These are phyloP conservation scores for Vanessa tameamea DNA, from an alignment of 1,140 invertebrate genomes.

Conservation along the genomic window DNA sequence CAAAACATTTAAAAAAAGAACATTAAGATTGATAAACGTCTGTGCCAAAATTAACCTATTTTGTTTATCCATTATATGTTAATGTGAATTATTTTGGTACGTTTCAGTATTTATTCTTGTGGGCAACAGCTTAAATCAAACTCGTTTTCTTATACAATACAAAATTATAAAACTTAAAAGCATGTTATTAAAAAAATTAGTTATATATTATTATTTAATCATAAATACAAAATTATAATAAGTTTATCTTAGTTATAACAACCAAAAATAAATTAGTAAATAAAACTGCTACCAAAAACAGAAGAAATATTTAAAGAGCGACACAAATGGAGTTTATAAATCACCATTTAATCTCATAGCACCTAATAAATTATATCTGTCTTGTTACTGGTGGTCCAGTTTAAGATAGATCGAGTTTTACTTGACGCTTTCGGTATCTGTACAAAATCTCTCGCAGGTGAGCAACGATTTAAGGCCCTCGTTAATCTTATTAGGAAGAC, in stretches of 20 bases:
- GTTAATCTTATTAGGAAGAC: conserved; percentile 58
- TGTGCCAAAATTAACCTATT: neutral
- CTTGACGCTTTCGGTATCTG: conserved; percentile 36
- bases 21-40: neutral
- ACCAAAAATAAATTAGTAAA: neutral
- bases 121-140: too few species aligned
- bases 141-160: too few species aligned
- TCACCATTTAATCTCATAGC: conserved; percentile 28
- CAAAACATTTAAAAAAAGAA: neutral
- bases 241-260: neutral
- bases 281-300: neutral
- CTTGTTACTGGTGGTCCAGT: conserved; percentile 34
- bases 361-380: conserved; percentile 33
- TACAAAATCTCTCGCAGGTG: conserved; percentile 45
- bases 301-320: neutral
- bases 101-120: too few species aligned
- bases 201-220: too few species aligned
- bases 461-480: conserved; percentile 47
- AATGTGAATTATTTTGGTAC: too few species aligned
- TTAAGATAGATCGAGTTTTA: conserved; percentile 29
- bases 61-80: neutral
- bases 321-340: conserved; percentile 9
- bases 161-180: too few species aligned
- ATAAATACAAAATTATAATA: too few species aligned
- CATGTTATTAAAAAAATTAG: too few species aligned